Evolutionary conservation across 2,113 vertebrate genomes (phyloP), one percentile per base, ranked within the genome.

Genomic region (Gymnobelideus leadbeateri): DNA sequence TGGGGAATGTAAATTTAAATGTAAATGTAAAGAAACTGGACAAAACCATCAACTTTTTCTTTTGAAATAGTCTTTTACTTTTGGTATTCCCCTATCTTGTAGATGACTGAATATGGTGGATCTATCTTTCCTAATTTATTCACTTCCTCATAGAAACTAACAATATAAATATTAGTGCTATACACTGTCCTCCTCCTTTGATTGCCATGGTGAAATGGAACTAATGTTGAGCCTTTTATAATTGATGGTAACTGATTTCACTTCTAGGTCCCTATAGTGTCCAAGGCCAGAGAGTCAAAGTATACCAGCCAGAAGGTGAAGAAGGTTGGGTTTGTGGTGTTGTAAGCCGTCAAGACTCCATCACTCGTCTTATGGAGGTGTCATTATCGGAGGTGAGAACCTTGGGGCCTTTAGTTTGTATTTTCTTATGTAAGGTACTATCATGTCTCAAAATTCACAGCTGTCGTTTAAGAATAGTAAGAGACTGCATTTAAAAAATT

Each of bases 291-390:
- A 99, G 99, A 96, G 99, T 99, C 95, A 99, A 99, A 90, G 98
- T 99, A n/a, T 99, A 99, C 97, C 99, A 99, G 97, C 99, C 99
- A 43, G 99, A 99, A 97, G 99, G 99, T 96, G 99, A 99, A 96
- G 99, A 99, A 93, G 98, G 98, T 95, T 99, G 99, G 99, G 98
- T 99, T 0, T 98, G 93, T 96, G 99, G 99, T 55, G 94, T 99
- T 92, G 99, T 99, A 92, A 99, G 99, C 93, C 99, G 99, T 97
- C 99, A 99, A 51, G 99, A 99, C 96, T 99, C 99, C 8, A 98
- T 99, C 96, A 99, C 99, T 9, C 99, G 99, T 97, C 99, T 99
- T 94, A 99, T 99, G 99, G 99, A 99, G 92, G 99, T 99, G 95
- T 99, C 99, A 95, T 91, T 99, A 97, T 99, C 99, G 94, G 99